These are phyloP conservation scores for Amphimedon queenslandica DNA, from an alignment of 37 sponge, comb jelly and placozoan genomes.

Conservation along the genomic window DNA sequence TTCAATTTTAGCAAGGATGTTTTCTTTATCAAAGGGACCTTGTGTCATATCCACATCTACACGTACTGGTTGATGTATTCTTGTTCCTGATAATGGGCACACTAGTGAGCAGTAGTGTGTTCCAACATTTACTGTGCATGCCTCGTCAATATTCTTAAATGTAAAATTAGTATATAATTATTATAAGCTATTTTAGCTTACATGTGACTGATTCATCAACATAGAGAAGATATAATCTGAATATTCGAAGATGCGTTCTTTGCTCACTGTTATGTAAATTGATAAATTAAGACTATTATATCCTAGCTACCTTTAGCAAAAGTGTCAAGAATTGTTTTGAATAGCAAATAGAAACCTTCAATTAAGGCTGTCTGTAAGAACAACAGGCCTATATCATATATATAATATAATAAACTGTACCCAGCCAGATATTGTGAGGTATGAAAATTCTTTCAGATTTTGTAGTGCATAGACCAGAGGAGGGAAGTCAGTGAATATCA, in stretches of 20 bases:
- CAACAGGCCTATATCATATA: no score
- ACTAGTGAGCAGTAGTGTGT: not conserved
- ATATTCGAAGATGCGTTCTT: not conserved
- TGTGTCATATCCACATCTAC: no score
- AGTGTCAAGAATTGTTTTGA: not conserved
- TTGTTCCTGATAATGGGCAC: not conserved
- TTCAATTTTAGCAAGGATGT: no score
- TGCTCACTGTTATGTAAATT: not conserved
- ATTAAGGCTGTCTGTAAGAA: slow-evolving; percentile 3
- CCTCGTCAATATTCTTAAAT: no score
- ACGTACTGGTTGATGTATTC: not conserved
- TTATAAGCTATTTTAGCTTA: no score
- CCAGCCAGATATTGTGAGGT: slow-evolving; percentile 15
- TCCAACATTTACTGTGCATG: not conserved
- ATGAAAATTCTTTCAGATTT: not conserved
- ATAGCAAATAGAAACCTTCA: slow-evolving; percentile 5
- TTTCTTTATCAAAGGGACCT: no score
- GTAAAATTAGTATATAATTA: no score
- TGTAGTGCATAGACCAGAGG: slow-evolving; percentile 13
- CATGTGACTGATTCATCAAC: not conserved
- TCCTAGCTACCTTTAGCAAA: not conserved
- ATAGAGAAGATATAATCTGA: slow-evolving; percentile 10
- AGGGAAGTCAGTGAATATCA: slow-evolving; percentile 2
- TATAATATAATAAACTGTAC: no score
- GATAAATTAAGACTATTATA: no score